phyloP scores from a whole-genome alignment of 2,797 vertebrate species.

The Poecilia wingei region DNA sequence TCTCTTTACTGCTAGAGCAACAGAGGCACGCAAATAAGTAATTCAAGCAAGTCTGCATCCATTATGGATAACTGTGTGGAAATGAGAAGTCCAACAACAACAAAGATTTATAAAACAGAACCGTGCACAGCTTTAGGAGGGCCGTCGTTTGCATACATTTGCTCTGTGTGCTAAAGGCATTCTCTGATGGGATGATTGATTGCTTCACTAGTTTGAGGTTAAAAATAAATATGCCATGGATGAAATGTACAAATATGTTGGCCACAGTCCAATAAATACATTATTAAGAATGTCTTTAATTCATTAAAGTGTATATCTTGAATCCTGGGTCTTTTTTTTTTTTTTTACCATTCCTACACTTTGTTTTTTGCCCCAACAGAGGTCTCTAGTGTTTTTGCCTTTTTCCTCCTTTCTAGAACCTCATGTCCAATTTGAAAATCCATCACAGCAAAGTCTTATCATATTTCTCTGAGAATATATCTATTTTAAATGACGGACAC shows the following conservation, averaged over 20 bases:
- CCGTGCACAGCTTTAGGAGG: not conserved
- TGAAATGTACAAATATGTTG: not conserved
- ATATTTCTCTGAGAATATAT: not conserved
- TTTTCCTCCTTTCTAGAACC: not conserved
- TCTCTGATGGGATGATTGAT: not conserved
- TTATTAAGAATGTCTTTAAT: not conserved
- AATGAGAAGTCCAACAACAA: constrained; percentile 12
- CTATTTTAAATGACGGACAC: not conserved
- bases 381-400: not conserved
- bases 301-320: not conserved
- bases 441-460: not conserved
- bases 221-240: not conserved
- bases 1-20: constrained; percentile 3
- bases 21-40: constrained; percentile 2
- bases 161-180: not conserved
- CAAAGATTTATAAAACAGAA: constrained; percentile 7
- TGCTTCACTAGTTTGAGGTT: not conserved
- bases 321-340: not conserved
- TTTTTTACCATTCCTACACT: not conserved
- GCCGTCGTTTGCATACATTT: not conserved
- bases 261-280: not conserved
- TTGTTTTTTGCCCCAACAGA: not conserved
- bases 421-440: not conserved
- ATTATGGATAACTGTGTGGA: constrained; percentile 15
- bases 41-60: constrained; percentile 4